These are phyloP conservation scores for Melanophora roralis DNA, from an alignment of 2,888 invertebrate genomes.

Conservation along the genomic window DNA sequence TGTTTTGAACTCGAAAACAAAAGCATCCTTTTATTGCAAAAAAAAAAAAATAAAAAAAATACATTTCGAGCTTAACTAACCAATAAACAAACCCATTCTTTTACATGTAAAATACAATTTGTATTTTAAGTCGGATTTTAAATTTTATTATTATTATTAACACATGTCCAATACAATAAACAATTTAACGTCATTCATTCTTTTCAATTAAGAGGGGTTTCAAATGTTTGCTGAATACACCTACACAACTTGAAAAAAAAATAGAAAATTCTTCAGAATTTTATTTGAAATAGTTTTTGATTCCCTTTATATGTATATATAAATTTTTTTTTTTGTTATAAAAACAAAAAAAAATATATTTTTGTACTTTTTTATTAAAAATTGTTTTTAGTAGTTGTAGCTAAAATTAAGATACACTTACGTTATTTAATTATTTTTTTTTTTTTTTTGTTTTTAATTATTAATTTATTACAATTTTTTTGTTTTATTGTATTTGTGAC, in stretches of 20 bases:
- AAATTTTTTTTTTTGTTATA: neutral
- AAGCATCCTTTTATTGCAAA: slow-evolving; percentile 48
- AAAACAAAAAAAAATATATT: neutral
- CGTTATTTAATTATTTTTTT: slow-evolving; percentile 53
- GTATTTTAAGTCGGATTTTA: neutral
- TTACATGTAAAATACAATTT: too few relatives aligned
- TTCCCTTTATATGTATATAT: too few relatives aligned
- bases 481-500: slow-evolving; percentile 26
- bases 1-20: slow-evolving; percentile 20
- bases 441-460: slow-evolving; percentile 19
- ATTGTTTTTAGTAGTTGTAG: neutral
- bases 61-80: slow-evolving; percentile 8
- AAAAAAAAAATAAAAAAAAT: neutral
- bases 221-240: slow-evolving; percentile 18
- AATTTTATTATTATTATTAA: neutral
- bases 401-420: slow-evolving; percentile 44
- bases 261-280: slow-evolving; percentile 3
- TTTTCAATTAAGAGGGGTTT: neutral
- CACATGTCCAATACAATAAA: slow-evolving; percentile 13
- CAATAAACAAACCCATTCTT: neutral
- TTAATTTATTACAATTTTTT: slow-evolving; percentile 31
- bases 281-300: too few relatives aligned
- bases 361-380: neutral
- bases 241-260: slow-evolving; percentile 7
- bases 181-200: slow-evolving; percentile 26